phyloP scores from a whole-genome alignment of 2,113 vertebrate genomes.

The Pandion haliaetus region DNA sequence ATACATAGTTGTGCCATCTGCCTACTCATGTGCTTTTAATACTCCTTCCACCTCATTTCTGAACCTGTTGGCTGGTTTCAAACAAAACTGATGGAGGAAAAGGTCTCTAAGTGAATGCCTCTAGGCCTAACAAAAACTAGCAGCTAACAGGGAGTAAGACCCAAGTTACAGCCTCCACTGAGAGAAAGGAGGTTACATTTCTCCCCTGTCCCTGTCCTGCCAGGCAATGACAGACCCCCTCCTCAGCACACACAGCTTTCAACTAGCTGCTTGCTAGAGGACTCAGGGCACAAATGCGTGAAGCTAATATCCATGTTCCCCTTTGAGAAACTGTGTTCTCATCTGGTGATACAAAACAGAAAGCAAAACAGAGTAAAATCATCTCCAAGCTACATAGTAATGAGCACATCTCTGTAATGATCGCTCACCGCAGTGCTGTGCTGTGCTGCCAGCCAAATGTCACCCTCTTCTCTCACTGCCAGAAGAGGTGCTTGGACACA shows the following conservation, averaged over 20 bases:
- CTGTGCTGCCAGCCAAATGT: not conserved
- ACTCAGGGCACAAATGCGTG: not conserved
- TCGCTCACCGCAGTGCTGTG: not conserved
- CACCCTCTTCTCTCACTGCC: not conserved
- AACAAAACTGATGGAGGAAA: not conserved
- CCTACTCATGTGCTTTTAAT: slow-evolving; percentile 5
- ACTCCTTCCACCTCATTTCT: not conserved
- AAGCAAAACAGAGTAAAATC: not conserved
- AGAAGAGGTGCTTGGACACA: not conserved
- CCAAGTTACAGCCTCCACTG: not conserved
- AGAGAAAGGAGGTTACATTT: not conserved
- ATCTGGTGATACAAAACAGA: not conserved
- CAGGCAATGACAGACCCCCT: not conserved
- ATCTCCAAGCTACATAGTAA: not conserved
- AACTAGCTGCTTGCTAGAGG: not conserved
- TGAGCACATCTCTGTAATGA: not conserved
- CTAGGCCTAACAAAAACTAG: not conserved
- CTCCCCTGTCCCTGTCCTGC: not conserved
- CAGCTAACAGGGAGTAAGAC: not conserved
- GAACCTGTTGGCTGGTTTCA: not conserved
- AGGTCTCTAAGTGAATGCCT: not conserved
- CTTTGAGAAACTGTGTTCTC: not conserved
- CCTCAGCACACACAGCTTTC: not conserved
- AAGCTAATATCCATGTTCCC: not conserved
- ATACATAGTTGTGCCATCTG: slow-evolving; percentile 6